Evolutionary conservation across 2,888 invertebrate genomes (phyloP).

Genomic region (Tachystola acroxantha): DNA sequence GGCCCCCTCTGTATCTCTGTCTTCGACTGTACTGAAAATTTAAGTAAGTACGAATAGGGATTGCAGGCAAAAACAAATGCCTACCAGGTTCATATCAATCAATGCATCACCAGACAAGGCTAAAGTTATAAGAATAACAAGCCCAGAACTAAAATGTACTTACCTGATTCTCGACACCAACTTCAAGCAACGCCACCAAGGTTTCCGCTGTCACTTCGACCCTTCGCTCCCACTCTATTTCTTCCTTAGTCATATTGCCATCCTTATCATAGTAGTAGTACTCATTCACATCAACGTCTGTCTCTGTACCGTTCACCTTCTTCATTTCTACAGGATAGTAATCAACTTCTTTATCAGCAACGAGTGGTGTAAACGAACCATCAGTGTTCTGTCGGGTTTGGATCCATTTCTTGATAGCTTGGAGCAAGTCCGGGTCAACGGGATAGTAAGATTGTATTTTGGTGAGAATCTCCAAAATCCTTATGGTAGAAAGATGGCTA

Average conservation of each 20-base stretch:
- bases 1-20: too few species aligned
- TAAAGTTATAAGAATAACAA: too few species aligned
- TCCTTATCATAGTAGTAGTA: slow-evolving; percentile 72
- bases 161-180: slow-evolving; percentile 79
- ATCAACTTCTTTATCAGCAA: slow-evolving; percentile 77
- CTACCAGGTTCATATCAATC: too few species aligned
- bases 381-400: slow-evolving; percentile 78
- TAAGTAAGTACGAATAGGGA: too few species aligned
- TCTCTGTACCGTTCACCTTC: slow-evolving; percentile 47
- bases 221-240: slow-evolving; percentile 72
- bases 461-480: slow-evolving; percentile 77
- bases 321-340: slow-evolving; percentile 63
- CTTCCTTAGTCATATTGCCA: slow-evolving; percentile 69
- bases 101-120: too few species aligned
- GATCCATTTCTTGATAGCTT: slow-evolving; percentile 80
- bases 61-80: too few species aligned
- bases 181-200: slow-evolving; percentile 77
- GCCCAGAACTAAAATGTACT: too few species aligned
- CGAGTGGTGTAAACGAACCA: slow-evolving; percentile 79
- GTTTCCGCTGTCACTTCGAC: slow-evolving; percentile 82
- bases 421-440: slow-evolving; percentile 79
- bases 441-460: slow-evolving; percentile 80
- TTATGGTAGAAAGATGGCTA: slow-evolving; percentile 79
- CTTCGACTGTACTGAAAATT: too few species aligned
- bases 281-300: slow-evolving; percentile 61